phyloP scores from a whole-genome alignment of 2,797 vertebrate genomes.

The Urocyon cinereoargenteus region DNA sequence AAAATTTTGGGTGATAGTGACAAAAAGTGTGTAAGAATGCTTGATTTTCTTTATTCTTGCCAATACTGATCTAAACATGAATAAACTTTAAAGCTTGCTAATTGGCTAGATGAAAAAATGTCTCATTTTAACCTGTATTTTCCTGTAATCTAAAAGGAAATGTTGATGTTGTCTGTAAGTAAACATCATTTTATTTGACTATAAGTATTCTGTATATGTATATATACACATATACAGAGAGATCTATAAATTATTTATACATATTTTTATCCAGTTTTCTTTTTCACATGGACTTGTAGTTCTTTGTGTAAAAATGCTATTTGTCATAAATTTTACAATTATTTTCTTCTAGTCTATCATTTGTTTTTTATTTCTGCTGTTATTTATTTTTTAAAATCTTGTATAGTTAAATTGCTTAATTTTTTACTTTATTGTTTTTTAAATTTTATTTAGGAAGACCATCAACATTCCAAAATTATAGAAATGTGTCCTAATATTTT shows the following conservation, averaged over 20 bases:
- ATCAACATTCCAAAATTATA: slow-evolving; percentile 17
- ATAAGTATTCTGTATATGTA: background rate
- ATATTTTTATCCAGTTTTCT: slow-evolving; percentile 19
- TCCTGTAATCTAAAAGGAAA: background rate
- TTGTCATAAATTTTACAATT: background rate
- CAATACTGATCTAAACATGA: background rate
- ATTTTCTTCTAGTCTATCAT: slow-evolving; percentile 10
- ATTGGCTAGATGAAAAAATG: background rate
- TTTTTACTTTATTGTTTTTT: slow-evolving; percentile 35
- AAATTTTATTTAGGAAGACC: slow-evolving; percentile 13
- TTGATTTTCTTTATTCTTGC: background rate
- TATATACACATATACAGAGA: background rate
- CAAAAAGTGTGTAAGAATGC: background rate
- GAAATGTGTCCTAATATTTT: background rate
- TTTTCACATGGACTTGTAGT: background rate
- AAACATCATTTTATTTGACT: background rate
- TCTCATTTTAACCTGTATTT: background rate
- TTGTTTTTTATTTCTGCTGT: background rate
- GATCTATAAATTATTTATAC: background rate
- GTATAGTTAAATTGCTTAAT: background rate
- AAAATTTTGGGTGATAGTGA: background rate
- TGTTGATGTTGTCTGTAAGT: background rate
- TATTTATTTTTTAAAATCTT: slow-evolving; percentile 27
- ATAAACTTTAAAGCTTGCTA: background rate
- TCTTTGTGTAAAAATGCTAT: slow-evolving; percentile 28